These are phyloP conservation scores for Hymenopus coronatus DNA, from an alignment of 2,888 invertebrate genomes.

Conservation along the genomic window DNA sequence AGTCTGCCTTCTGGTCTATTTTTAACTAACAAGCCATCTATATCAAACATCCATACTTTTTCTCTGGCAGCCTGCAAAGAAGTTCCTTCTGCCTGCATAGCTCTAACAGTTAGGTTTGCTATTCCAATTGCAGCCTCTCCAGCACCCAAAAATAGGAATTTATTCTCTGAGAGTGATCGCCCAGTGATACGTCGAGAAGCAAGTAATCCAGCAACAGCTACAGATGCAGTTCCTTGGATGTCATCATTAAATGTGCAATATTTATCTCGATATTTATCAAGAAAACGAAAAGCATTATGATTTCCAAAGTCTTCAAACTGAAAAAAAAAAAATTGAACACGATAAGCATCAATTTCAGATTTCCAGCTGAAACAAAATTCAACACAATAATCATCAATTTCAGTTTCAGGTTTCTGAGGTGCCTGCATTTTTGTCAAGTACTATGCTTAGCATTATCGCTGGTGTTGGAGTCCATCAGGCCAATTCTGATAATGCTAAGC, in stretches of 20 bases:
- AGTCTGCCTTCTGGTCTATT: constrained; percentile 57
- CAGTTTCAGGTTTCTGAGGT: background rate
- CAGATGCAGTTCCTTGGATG: constrained; percentile 96
- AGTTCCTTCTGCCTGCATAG: constrained; percentile 73
- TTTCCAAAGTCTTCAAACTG: constrained; percentile 98
- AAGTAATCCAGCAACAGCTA: constrained; percentile 90
- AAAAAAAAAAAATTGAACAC: constrained; percentile 44
- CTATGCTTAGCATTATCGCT: background rate
- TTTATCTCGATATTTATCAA: constrained; percentile 83
- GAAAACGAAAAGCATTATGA: constrained; percentile 90
- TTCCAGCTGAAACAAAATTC: constrained; percentile 70
- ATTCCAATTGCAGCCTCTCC: constrained; percentile 90
- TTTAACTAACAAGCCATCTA: constrained; percentile 82
- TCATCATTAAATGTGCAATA: constrained; percentile 99
- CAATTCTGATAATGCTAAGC: too few relatives aligned
- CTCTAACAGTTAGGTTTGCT: constrained; percentile 83
- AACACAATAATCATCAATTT: background rate
- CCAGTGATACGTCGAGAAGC: constrained; percentile 76
- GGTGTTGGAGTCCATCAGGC: too few relatives aligned
- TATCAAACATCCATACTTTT: constrained; percentile 95
- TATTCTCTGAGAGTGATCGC: constrained; percentile 80
- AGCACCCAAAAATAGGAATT: constrained; percentile 86
- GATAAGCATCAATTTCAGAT: too few relatives aligned
- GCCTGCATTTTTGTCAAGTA: background rate
- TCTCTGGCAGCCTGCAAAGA: constrained; percentile 69